Evolutionary conservation across 2,888 invertebrate genomes (phyloP), one percentile per base, ranked within the genome.

Genomic region (Cheilosia pagana): DNA sequence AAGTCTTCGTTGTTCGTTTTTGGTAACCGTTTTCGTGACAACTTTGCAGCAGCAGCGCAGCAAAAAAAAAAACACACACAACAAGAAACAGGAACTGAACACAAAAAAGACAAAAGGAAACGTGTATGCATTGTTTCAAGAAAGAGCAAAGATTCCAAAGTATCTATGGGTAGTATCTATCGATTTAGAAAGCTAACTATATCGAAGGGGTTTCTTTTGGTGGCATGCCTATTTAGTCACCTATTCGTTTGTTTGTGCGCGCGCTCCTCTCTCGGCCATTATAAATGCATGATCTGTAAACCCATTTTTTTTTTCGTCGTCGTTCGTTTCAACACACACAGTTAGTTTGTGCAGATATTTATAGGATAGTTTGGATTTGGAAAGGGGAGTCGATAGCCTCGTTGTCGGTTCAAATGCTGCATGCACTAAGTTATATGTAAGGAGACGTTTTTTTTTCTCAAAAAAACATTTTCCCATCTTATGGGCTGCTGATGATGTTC

Each of bases 401-500:
- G 62, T 78, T 74, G 83, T 62, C 45, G 50, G 77, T 55, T 72
- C 43, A 68, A 71, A 85, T 63, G 63, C 50, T 75, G 55, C 62
- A 68, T 68, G 28, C 25, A 48, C 23, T 41, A 10, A 48, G 25
- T 67, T 52, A 81, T 48, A 31, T 39, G 25, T 19, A 35, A 3
- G 35, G 12, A 12, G 35, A 12, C 1, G 3, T 16, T 3, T 28
- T 25, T 31, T 28, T 75, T 31, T 57, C 6, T 48, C 14, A 41
- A 5, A 4, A 4, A 31, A 2, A 28, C 14, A 23, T 50, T 25
- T 45, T 45, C 35, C 31, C 57, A 53, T 53, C 23, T 67, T 41
- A 57, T 88, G 88, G 87, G 79, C 88, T 86, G 89, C 85, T 87
- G 89, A 88, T 88, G 88, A 88, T 90, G 90, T 88, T 90, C 90